Conservation (phyloP, 2,888 invertebrate species). For the Incurvaria masculella region DNA sequence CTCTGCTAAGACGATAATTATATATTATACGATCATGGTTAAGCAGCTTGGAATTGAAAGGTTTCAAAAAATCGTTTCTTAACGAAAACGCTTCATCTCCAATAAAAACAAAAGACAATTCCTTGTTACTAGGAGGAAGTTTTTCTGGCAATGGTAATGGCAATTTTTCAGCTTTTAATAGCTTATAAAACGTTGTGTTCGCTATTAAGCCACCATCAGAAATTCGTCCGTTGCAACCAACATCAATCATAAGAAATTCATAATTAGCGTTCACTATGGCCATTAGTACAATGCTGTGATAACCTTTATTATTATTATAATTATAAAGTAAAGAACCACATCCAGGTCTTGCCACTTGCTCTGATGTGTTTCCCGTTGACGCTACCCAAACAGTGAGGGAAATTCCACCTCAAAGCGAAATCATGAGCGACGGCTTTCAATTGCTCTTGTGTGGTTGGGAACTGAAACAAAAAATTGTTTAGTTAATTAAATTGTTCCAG, state of each 20-base stretch:
- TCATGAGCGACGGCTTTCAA: conserved; percentile 7
- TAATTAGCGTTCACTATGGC: conserved; percentile 4
- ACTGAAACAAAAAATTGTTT: conserved; percentile 3
- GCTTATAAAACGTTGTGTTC: background rate
- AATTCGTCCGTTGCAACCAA: background rate
- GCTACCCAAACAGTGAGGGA: conserved; percentile 15
- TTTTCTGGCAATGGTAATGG: background rate
- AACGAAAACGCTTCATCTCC: background rate
- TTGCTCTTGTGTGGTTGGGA: conserved; percentile 7
- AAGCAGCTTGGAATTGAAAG: background rate
- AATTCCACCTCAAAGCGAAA: conserved; percentile 11
- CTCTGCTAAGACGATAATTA: background rate
- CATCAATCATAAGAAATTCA: background rate
- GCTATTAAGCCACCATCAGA: background rate
- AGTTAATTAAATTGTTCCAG: too few relatives aligned
- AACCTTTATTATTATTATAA: conserved; percentile 16
- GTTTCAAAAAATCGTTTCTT: background rate
- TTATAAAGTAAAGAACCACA: conserved; percentile 13
- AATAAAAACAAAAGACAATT: background rate
- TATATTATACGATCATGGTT: background rate
- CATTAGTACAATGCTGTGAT: conserved; percentile 11
- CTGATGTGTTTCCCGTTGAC: conserved; percentile 14
- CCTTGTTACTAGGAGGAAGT: background rate
- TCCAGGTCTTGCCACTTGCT: conserved; percentile 11
- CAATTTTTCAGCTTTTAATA: background rate